Evolutionary conservation across 2,797 vertebrate genomes (phyloP).

Genomic region (Ammospiza maritima): DNA sequence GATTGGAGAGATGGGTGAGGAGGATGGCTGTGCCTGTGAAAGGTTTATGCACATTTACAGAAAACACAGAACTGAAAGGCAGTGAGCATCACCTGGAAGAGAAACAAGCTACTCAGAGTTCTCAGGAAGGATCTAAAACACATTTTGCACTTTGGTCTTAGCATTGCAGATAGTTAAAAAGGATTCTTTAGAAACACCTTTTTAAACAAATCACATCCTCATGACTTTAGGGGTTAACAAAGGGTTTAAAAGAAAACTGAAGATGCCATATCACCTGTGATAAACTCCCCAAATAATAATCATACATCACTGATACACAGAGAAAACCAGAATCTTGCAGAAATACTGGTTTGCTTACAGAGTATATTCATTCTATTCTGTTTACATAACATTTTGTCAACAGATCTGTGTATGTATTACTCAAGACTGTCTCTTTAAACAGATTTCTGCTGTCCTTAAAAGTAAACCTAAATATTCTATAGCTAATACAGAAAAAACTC

Average conservation of each 20-base stretch:
- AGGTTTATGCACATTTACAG: background rate
- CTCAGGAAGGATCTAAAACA: background rate
- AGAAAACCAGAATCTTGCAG: background rate
- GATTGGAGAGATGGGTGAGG: background rate
- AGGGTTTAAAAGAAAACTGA: background rate
- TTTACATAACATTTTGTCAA: background rate
- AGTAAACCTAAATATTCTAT: background rate
- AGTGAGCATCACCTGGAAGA: background rate
- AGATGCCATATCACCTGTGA: background rate
- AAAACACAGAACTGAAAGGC: background rate
- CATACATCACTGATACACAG: background rate
- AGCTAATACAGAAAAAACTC: fast-evolving
- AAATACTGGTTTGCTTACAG: background rate
- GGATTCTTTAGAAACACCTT: background rate
- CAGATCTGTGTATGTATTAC: background rate
- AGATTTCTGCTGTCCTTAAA: background rate
- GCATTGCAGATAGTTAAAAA: background rate
- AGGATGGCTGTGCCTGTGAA: background rate
- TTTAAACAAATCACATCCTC: background rate
- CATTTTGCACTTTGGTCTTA: background rate
- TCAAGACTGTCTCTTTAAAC: background rate
- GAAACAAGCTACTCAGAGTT: background rate
- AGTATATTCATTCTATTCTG: background rate
- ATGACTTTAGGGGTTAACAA: fast-evolving
- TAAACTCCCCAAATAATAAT: background rate